Evolutionary conservation across 1,140 invertebrate genomes (phyloP), one percentile per base, ranked within the genome.

Genomic region (Drosophila repleta): DNA sequence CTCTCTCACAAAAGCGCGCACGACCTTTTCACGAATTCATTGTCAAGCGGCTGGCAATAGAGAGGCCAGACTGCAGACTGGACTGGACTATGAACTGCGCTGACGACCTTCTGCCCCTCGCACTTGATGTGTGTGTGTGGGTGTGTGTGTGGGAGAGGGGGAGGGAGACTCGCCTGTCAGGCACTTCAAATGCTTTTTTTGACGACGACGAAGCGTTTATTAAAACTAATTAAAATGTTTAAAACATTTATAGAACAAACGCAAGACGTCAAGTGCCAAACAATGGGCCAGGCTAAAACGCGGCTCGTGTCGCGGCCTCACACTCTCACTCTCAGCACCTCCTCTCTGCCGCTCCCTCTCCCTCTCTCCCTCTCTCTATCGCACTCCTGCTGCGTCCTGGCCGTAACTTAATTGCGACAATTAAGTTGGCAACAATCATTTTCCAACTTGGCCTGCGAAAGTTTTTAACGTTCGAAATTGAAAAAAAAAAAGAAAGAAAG

Each of bases 151-250:
- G 4, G 0, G 26, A 6, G 26, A 0, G 26, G 26, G 26, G 4
- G 7, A 29, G n/a, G 13, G 17, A 15, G 7, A 15, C 39, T 15
- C 60, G 43, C 45, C 62, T 65, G 62, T 52, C 62, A 66, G 46
- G 37, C 57, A 68, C 66, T 69, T 69, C 58, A 74, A 55, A 51
- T 52, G 51, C 8, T 53, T 65, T 71, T 35, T 51, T 43, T 17
- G 5, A 61, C 6, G 26, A 64, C 52, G 46, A 46, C 68, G 41
- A 56, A 69, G 71, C 73, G 73, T 71, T 75, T 71, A 75, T 75
- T 71, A 75, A 75, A 75, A 75, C 73, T 75, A 75, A 75, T 75
- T 75, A 75, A 75, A 75, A 75, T 75, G 67, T 71, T 75, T 71
- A 71, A 75, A 71, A 75, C 61, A 75, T 75, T 71, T 71, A 71